These are phyloP conservation scores for Thalassophryne amazonica DNA, from an alignment of 2,797 vertebrate genomes.

Conservation along the genomic window DNA sequence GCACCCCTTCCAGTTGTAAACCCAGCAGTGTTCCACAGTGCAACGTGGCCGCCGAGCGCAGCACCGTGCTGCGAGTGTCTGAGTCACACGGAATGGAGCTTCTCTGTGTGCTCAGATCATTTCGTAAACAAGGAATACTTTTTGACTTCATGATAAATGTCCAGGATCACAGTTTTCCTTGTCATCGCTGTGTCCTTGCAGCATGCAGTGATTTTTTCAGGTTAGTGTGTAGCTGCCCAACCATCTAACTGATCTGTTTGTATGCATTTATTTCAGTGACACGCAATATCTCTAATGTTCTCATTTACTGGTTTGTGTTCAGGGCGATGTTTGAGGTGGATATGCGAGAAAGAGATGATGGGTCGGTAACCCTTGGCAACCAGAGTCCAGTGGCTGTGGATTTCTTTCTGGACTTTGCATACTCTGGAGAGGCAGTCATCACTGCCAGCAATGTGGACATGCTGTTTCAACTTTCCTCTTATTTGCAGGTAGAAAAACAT, in stretches of 20 bases:
- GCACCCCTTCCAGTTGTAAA: constrained; percentile 20
- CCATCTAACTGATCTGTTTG: constrained; percentile 9
- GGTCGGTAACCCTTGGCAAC: constrained; percentile 88
- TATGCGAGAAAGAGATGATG: constrained; percentile 91
- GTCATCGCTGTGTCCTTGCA: constrained; percentile 93
- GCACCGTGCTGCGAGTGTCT: constrained; percentile 78
- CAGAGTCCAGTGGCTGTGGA: constrained; percentile 83
- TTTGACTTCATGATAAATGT: constrained; percentile 93
- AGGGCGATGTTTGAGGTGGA: constrained; percentile 98
- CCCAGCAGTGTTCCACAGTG: constrained; percentile 63
- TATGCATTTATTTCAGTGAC: too few species aligned
- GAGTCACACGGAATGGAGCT: constrained; percentile 91
- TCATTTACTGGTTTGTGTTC: constrained; percentile 19
- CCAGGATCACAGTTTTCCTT: constrained; percentile 86
- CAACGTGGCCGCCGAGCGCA: constrained; percentile 79
- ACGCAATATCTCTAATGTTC: background rate
- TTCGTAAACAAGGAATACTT: constrained; percentile 86
- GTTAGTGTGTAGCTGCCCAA: constrained; percentile 47
- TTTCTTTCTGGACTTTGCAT: constrained; percentile 94
- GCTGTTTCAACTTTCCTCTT: constrained; percentile 86
- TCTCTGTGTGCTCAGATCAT: constrained; percentile 84
- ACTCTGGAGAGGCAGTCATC: constrained; percentile 89
- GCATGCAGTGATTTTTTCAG: constrained; percentile 98
- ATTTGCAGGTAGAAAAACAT: constrained; percentile 69
- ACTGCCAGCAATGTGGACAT: constrained; percentile 91